Percentiles rank a stretch among this genome's conserved stretches.
These are phyloP conservation scores for Ochotona princeps DNA, from an alignment of 2,113 vertebrate species.

Conservation along the genomic window DNA sequence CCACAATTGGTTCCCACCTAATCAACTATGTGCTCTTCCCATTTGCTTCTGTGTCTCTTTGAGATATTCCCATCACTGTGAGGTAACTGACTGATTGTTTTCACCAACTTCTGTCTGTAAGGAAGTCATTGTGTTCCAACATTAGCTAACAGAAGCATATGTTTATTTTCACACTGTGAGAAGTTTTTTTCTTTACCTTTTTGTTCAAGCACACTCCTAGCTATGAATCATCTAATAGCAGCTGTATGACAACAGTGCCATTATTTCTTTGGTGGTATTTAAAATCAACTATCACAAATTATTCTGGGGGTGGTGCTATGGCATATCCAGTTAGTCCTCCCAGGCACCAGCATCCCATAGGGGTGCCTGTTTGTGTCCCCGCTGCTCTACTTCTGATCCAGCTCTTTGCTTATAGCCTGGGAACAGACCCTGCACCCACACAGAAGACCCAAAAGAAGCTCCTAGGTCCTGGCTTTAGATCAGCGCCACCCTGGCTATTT, in stretches of 20 bases:
- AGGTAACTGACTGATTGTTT: conserved; percentile 49
- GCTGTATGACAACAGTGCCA: conserved; percentile 1
- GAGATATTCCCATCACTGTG: neutral
- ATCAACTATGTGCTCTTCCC: neutral
- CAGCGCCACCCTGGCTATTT: too few relatives aligned
- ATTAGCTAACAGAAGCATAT: conserved; percentile 39
- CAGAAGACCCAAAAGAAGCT: too few relatives aligned
- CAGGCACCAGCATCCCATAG: too few relatives aligned
- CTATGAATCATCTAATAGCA: conserved; percentile 11
- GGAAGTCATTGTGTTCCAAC: neutral
- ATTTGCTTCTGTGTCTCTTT: neutral
- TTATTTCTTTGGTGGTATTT: neutral
- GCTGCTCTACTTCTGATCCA: too few relatives aligned
- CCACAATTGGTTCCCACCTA: neutral
- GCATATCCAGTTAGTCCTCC: too few relatives aligned
- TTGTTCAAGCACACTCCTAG: conserved; percentile 18
- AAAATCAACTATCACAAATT: neutral
- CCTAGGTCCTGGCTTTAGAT: too few relatives aligned
- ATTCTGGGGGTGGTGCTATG: neutral
- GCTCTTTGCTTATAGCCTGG: too few relatives aligned
- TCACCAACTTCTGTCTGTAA: conserved; percentile 52
- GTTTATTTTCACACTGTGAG: conserved; percentile 34
- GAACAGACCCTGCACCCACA: too few relatives aligned
- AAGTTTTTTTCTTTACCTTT: conserved; percentile 6
- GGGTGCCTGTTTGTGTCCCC: too few relatives aligned